These are phyloP conservation scores for Oreochromis aureus DNA, from an alignment of 2,113 vertebrate genomes.

Conservation along the genomic window DNA sequence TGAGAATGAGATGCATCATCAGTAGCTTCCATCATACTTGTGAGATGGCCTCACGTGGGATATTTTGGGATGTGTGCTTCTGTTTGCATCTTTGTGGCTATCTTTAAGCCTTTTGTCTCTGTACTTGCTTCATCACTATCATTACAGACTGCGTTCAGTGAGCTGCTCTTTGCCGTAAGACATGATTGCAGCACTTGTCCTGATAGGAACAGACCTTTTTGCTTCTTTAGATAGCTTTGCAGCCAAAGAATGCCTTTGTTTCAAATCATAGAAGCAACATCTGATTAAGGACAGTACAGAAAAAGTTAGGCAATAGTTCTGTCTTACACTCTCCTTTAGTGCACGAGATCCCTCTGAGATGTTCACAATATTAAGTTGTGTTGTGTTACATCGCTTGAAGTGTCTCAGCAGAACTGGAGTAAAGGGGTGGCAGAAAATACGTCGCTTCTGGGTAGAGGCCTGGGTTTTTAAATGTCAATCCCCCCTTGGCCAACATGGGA, in stretches of 20 bases:
- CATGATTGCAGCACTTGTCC: neutral
- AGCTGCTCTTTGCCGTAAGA: slow-evolving; percentile 14
- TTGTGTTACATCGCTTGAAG: neutral
- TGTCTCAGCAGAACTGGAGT: slow-evolving; percentile 9
- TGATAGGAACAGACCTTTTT: neutral
- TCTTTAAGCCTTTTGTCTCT: slow-evolving; percentile 25
- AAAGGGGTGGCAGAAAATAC: slow-evolving; percentile 35
- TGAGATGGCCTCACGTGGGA: neutral
- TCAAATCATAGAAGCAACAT: neutral
- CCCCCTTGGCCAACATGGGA: slow-evolving; percentile 37
- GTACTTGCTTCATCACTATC: slow-evolving; percentile 5
- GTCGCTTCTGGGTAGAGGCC: slow-evolving; percentile 30
- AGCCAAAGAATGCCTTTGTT: neutral
- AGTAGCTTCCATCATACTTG: neutral
- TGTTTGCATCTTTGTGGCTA: neutral
- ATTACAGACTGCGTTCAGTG: slow-evolving; percentile 39
- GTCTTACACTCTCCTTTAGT: neutral
- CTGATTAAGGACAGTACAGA: neutral
- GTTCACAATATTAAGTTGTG: neutral
- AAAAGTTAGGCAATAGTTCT: neutral
- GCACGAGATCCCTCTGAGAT: neutral
- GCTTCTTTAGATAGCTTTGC: neutral
- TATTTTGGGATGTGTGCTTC: neutral
- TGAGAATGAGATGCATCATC: neutral
- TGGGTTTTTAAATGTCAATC: slow-evolving; percentile 53